Evolutionary conservation across 2,797 vertebrate species (phyloP), one percentile per base, ranked within the genome.

Genomic region (Botia kubotai): DNA sequence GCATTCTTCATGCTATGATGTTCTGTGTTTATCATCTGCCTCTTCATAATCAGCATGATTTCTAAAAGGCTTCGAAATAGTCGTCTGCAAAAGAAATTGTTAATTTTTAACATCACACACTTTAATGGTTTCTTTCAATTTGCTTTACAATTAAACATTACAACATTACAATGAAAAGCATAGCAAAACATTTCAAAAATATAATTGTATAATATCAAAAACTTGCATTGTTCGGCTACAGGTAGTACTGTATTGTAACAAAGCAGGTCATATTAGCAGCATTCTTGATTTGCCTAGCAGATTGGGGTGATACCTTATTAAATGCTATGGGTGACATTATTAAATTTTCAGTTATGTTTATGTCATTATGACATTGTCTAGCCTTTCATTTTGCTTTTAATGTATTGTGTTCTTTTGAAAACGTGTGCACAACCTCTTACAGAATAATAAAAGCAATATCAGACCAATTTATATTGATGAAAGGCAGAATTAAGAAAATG

Each of bases 11-110:
- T 29, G 1, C 5, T 36, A 46, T 57, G 16, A 68, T 46, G 33
- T n/a, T 68, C 39, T 68, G 2, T 21, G 53, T 55, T 39, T 0
- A 0, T 39, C 55, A 76, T 67, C 29, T 33, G 62, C 62, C 62
- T 17, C 8, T 67, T 39, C 0, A 0, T 43, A 67, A 76, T 76
- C 16, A 23, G 29, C 48, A 75, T 26, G 0, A 12, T 76, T 76
- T 76, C 19, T 5, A 23, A 65, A 65, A 21, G 17, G 23, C 26
- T 75, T 65, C 2, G 53, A 76, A 66, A 66, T 16, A 66, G 17
- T 19, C 3, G 19, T 65, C 12, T 16, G 46, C 23, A 21, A 53
- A 76, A 12, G n/a, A 6, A 39, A 33, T 33, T 53, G 12, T 7
- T 66, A 26, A 12, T 53, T 7, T 36, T 1, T 67, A 39, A 11